Evolutionary conservation across 2,113 vertebrate species (phyloP).

Genomic region (Pica pica): DNA sequence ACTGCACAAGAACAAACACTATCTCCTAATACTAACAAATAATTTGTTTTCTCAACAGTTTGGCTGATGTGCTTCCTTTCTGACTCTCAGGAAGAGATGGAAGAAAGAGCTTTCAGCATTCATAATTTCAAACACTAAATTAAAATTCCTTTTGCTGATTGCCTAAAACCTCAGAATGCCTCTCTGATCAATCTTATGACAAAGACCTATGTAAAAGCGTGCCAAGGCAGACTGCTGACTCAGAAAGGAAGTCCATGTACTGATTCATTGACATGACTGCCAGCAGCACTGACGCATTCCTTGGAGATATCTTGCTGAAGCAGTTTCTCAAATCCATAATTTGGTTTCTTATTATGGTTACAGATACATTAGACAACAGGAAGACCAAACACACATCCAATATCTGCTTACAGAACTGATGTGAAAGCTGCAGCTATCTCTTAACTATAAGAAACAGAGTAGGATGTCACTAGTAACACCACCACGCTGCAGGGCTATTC

Average conservation of each 20-base stretch:
- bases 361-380: neutral
- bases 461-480: neutral
- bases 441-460: neutral
- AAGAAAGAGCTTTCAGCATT: neutral
- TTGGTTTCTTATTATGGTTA: neutral
- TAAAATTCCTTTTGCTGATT: neutral
- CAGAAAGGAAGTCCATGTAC: neutral
- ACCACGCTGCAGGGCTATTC: neutral
- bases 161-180: neutral
- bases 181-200: neutral
- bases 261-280: neutral
- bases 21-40: neutral
- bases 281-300: neutral
- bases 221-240: neutral
- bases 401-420: neutral
- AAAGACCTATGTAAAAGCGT: neutral
- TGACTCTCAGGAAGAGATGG: neutral
- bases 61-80: neutral
- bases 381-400: neutral
- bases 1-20: neutral
- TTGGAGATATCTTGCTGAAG: neutral
- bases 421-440: neutral
- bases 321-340: neutral
- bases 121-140: neutral
- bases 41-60: neutral